Evolutionary conservation across 2,888 invertebrate genomes (phyloP), one percentile per base, ranked within the genome.

Genomic region (Epirrhoe alternata): DNA sequence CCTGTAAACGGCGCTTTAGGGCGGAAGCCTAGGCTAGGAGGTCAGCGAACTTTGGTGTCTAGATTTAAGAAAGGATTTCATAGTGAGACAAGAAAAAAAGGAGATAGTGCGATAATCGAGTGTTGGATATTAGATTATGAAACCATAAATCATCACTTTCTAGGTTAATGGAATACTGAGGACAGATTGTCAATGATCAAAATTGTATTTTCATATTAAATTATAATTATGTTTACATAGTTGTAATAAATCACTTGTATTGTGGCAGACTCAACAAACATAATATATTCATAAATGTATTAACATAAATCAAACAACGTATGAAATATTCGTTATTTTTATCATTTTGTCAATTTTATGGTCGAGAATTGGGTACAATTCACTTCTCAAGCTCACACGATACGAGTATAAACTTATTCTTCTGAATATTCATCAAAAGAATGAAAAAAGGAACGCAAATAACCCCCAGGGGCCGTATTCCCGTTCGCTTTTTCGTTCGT

Each of bases 11-110:
- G n/a, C n/a, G n/a, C n/a, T n/a, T 66, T 61, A 50, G 61, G 64
- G 63, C 68, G 64, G 64, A 67, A 60, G 55, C 70, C 69, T 45
- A 65, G 63, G 62, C 60, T 35, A n/a, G 35, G 53, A 64, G 71
- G 71, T 69, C 64, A 55, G 49, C 61, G 70, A 73, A 74, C 70
- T 68, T 53, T 54, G 64, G 66, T 69, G 47, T 61, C 38, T 64
- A 64, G 55, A 35, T 62, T 50, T 8, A 50, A 63, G 53, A 56
- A 61, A 62, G 17, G 63, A 60, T 65, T 24, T 3, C 24, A 24
- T 2, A 24, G 24, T 24, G 24, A 24, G 1, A 24, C 24, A 24
- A 24, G 3, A 24, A 55, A 54, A 45, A 30, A n/a, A 30, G 4
- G 30, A 64, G 24, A 53, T 62, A 2, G 12, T 10, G 10, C 35